Percentiles rank a stretch among this genome's conserved stretches.
phyloP scores from a whole-genome alignment of 1,140 invertebrate species.

The Neoseiulus cucumeris region DNA sequence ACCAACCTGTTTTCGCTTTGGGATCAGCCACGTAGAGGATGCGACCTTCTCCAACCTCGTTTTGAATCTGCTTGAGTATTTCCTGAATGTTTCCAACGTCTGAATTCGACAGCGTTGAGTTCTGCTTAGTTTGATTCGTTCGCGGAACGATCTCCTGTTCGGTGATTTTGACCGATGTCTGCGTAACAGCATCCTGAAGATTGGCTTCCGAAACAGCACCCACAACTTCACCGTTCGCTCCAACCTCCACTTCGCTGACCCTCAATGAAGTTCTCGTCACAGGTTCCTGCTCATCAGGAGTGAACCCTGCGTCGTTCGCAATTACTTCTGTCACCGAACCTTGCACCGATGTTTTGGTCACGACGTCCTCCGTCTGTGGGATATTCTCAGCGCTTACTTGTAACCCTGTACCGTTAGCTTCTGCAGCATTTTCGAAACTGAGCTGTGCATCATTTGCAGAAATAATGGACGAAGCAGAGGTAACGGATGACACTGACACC shows the following conservation, averaged over 20 bases:
- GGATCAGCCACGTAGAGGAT: constrained; percentile 4
- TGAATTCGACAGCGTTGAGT: neutral
- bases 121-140: neutral
- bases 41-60: neutral
- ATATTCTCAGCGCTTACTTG: no score
- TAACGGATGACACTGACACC: no score
- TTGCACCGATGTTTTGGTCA: constrained; percentile 1
- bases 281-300: neutral
- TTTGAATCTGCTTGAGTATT: constrained; percentile 7
- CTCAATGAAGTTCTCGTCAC: neutral
- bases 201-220: neutral
- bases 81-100: neutral
- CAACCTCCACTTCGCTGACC: neutral
- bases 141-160: neutral
- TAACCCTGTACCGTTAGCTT: no score
- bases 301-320: neutral
- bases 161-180: neutral
- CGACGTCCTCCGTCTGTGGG: neutral
- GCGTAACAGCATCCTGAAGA: neutral
- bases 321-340: neutral
- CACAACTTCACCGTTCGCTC: neutral
- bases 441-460: no score
- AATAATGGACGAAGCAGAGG: no score
- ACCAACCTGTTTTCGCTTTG: neutral
- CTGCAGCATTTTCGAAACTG: no score